These are phyloP conservation scores for Pristionchus mayeri DNA, from an alignment of 2,888 invertebrate genomes.

Conservation along the genomic window DNA sequence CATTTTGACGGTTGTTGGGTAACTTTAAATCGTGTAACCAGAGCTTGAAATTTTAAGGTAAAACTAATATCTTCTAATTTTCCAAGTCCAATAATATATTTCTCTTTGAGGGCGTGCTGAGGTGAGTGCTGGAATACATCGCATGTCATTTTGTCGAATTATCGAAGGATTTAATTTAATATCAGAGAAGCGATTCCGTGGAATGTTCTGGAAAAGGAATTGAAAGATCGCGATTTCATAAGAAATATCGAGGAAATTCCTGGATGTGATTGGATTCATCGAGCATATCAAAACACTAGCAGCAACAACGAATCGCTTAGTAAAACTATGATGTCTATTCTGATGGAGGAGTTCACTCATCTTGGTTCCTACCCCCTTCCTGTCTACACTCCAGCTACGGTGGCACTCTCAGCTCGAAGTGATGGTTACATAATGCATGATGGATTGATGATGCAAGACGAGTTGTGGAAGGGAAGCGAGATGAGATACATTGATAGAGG, in stretches of 20 bases:
- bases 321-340: conserved; percentile 87
- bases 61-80: too few relatives aligned
- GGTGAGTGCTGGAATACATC: conserved; percentile 48
- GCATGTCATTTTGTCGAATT: too few relatives aligned
- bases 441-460: neutral
- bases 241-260: conserved; percentile 47
- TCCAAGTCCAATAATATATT: too few relatives aligned
- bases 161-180: neutral
- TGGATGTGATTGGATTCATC: conserved; percentile 59
- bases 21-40: too few relatives aligned
- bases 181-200: conserved; percentile 53
- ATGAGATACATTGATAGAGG: neutral
- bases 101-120: too few relatives aligned
- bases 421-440: conserved; percentile 42
- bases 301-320: conserved; percentile 53
- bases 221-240: conserved; percentile 51
- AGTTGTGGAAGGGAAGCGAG: conserved; percentile 37
- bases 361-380: conserved; percentile 90
- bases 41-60: too few relatives aligned
- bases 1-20: neutral
- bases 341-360: conserved; percentile 99
- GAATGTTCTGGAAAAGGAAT: conserved; percentile 56
- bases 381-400: conserved; percentile 75
- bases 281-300: conserved; percentile 52
- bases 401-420: neutral